Base-by-base conservation (phyloP, 1,140 invertebrate genomes). In the Diabrotica undecimpunctata region DNA sequence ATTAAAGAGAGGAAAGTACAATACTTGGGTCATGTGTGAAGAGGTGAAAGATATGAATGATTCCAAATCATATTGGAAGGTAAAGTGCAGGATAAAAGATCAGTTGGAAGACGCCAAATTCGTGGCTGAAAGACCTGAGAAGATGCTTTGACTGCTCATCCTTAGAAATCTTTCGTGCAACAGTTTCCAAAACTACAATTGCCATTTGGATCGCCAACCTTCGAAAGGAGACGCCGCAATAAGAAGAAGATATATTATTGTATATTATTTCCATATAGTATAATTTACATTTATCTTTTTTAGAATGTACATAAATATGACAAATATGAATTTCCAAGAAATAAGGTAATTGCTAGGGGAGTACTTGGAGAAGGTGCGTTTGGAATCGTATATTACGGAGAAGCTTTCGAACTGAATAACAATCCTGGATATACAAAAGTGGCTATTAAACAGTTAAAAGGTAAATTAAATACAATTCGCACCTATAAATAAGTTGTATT, bases 351-450 rank as follows among this genome's bases (percentile, higher is more conserved):
- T 39, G 36, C 81, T 71, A 37, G 54, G 54, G 53, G 80, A 0
- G 76, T 89, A 67, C 82, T 92, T 53, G 90, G 89, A 8, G 86
- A 84, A 69, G 90, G 91, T 0, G 89, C 89, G 6, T 93, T 92
- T 77, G 90, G 90, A 0, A 80, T 83, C 46, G 90, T 92, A 0
- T 88, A 85, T 72, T 79, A 84, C 6, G 87, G 88, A 3, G 79
- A 81, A 7, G 80, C 84, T 14, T 79, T 81, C 38, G 78, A 77
- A 38, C 74, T 83, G 70, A 74, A 83, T 0, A 81, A 83, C 2
- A 81, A 81, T 9, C 66, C 77, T 10, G 79, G 83, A 51, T 79
- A 79, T 14, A 81, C 81, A 7, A 81, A 82, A 3, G 87, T 91
- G 1, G 90, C 90, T n/a, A 86, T 90, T 7, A 92, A 92, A 74